Conservation (phyloP, 1,140 invertebrate species). For the Nasonia giraulti region DNA sequence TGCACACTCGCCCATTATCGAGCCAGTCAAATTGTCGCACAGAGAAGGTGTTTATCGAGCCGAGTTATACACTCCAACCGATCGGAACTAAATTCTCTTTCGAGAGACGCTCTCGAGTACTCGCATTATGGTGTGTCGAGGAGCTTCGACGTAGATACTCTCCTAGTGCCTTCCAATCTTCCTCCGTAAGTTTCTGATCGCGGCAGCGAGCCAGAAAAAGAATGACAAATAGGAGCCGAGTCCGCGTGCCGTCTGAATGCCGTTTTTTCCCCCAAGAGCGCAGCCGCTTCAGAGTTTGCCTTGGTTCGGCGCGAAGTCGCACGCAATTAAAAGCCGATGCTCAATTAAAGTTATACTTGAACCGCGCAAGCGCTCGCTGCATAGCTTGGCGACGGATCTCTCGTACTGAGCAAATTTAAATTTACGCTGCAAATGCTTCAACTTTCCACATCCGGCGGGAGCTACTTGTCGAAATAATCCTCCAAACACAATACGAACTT, state of each 20-base stretch:
- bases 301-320: background rate
- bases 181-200: slow-evolving; percentile 8
- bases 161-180: background rate
- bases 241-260: background rate
- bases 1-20: too few species aligned
- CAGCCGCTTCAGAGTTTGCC: too few species aligned
- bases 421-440: background rate
- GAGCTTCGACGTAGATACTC: background rate
- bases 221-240: too few species aligned
- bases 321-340: background rate
- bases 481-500: background rate
- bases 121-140: too few species aligned
- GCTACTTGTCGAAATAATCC: background rate
- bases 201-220: background rate
- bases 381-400: background rate
- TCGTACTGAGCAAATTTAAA: background rate
- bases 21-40: too few species aligned
- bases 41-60: too few species aligned
- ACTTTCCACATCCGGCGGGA: background rate
- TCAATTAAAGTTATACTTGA: background rate
- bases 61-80: too few species aligned
- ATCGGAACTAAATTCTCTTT: too few species aligned
- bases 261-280: background rate
- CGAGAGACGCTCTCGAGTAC: too few species aligned
- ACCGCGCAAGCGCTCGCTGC: background rate